Evolutionary conservation across 2,888 invertebrate species (phyloP).

Genomic region (Macrophya annulata): DNA sequence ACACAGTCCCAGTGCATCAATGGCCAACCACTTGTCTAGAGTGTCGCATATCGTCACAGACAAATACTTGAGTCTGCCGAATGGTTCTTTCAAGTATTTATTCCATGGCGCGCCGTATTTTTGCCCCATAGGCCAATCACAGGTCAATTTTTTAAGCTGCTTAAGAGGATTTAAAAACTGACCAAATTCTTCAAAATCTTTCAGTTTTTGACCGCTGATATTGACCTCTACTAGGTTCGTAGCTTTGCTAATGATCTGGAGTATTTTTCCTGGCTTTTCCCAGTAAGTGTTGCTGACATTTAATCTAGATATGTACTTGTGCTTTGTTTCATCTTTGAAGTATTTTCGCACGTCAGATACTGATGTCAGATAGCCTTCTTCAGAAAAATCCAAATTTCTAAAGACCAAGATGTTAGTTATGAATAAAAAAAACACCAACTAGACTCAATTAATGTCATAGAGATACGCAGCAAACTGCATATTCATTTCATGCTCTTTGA

Average conservation of each 20-base stretch:
- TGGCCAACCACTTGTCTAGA: not conserved
- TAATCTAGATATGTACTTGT: not conserved
- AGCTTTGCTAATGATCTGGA: not conserved
- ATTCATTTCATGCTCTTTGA: no score
- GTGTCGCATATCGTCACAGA: not conserved
- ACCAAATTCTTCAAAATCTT: not conserved
- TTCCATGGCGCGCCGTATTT: not conserved
- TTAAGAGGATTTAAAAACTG: not conserved
- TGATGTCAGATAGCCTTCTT: constrained; percentile 29
- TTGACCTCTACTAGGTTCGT: constrained; percentile 12
- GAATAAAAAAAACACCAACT: not conserved
- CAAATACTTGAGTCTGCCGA: not conserved
- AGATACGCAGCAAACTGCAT: no score
- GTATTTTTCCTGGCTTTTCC: not conserved
- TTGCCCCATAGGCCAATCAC: not conserved
- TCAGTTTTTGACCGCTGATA: not conserved
- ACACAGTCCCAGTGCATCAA: not conserved
- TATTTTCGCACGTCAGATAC: not conserved
- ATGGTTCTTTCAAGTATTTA: not conserved
- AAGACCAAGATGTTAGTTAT: not conserved
- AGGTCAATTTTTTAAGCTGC: not conserved
- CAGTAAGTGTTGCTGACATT: constrained; percentile 16
- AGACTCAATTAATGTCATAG: not conserved
- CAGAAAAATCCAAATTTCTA: constrained; percentile 43
- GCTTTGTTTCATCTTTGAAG: not conserved